Percentiles rank a stretch among this genome's conserved stretches.
These are phyloP conservation scores for Automeris io DNA, from an alignment of 2,888 invertebrate genomes.

Conservation along the genomic window DNA sequence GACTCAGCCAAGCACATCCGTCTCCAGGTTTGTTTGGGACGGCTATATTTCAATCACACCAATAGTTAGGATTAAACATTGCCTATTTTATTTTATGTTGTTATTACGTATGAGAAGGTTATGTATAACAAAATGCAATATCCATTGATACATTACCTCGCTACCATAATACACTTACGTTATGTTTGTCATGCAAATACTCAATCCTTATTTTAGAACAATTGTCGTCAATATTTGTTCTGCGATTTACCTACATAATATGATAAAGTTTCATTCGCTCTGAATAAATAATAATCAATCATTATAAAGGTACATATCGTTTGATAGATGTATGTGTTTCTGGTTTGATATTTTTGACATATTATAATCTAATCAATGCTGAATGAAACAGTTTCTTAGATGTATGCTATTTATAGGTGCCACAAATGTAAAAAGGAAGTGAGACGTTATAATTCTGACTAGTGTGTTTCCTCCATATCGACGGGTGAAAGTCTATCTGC, in stretches of 20 bases:
- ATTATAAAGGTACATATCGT: constrained; percentile 18
- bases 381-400: background rate
- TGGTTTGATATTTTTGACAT: constrained; percentile 17
- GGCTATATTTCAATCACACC: too few relatives aligned
- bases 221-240: constrained; percentile 25
- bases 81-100: too few relatives aligned
- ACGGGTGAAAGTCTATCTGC: too few relatives aligned
- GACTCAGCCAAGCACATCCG: too few relatives aligned
- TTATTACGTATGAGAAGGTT: too few relatives aligned
- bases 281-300: constrained; percentile 28
- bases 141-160: constrained; percentile 5
- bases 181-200: constrained; percentile 10
- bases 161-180: constrained; percentile 2
- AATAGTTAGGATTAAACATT: too few relatives aligned
- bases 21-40: too few relatives aligned
- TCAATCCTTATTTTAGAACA: constrained; percentile 20
- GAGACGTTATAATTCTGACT: too few relatives aligned
- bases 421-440: too few relatives aligned
- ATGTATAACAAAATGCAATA: background rate
- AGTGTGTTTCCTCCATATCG: too few relatives aligned
- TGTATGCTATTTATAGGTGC: too few relatives aligned
- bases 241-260: constrained; percentile 20
- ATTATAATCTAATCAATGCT: constrained; percentile 6
- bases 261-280: constrained; percentile 31
- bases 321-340: constrained; percentile 19